Base-by-base conservation (phyloP, 2,113 vertebrate genomes). In the Aix galericulata region DNA sequence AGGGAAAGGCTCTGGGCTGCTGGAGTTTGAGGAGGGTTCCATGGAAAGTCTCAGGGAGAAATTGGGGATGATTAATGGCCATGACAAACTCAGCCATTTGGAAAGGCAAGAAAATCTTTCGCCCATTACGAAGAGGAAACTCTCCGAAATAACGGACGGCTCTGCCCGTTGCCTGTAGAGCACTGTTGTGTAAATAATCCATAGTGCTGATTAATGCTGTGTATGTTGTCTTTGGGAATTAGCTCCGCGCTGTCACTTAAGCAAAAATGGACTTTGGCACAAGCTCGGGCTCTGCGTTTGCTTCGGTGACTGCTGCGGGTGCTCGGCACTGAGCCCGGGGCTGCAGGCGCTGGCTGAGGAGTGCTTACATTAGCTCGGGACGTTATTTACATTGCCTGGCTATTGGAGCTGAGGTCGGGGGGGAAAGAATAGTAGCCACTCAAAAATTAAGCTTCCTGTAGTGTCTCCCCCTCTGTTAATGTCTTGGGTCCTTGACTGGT, bases 341-440 rank as follows among this genome's bases (percentile, higher is more conserved):
- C 75, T 31, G 64, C 15, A 18, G 63, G 62, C 2, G 7, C 73
- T 80, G 59, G 18, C 0, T 3, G 6, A 46, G 56, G 12, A 26
- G 4, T 17, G 36, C 55, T 91, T 82, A 25, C n/a, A 5, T n/a
- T 38, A 11, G 90, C 56, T n/a, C 7, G 26, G 68, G 48, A 18
- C 3, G 1, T 76, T 80, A 13, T 67, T 82, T 20, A 5, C 4
- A 1, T 18, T 12, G 36, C 1, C 2, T 6, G 42, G 25, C 63
- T 14, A 8, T 22, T 8, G 29, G 77, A 36, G 23, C 3, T 10
- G 14, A 26, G 40, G 21, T 13, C 56, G 58, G 27, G 5, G 21
- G 46, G 44, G 13, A 40, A 31, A 46, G 44, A 76, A 46, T 76
- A n/a, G 20, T 0, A 4, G 5, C 34, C 12, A 11, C 76, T 62